Evolutionary conservation across 1,140 invertebrate species (phyloP), one percentile per base, ranked within the genome.

Genomic region (Akabosia matsudoensis): DNA sequence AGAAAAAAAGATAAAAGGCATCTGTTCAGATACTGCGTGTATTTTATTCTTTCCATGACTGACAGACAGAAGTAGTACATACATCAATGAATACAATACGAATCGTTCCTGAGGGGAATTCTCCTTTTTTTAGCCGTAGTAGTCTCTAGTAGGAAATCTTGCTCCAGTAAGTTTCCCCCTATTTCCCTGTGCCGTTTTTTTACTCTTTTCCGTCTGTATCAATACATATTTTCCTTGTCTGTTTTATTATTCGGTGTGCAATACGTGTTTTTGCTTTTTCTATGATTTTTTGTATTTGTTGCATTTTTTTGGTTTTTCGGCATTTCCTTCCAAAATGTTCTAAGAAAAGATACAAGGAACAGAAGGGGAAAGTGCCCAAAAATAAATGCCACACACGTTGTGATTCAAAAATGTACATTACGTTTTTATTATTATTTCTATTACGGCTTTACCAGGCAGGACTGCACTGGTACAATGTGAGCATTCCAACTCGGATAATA

Each of bases 31-130:
- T 67, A 30, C 24, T 30, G 14, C 7, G 31, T 67, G 10, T 61
- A 61, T 67, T 67, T 67, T 31, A 2, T 67, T 30, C 61, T 67
- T 31, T n/a, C n/a, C 26, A 30, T 61, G n/a, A n/a, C 54, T 24
- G 54, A 61, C 24, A 61, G 54, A 61, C 54, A 61, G 14, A 67
- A 67, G 28, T 30, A 67, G 61, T 67, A 67, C 61, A 67, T 31
- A 24, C 54, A 24, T 67, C 61, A 22, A 67, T 31, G 30, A 67
- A 31, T 30, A n/a, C n/a, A 61, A 61, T 14, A 67, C 28, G 61
- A 4, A 67, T 30, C 61, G 10, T 67, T 31, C 10, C 61, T 67
- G 26, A 30, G n/a, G 61, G 61, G 61, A 67, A 31, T 67, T 67
- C 31, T 30, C 10, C 54, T 56, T 31, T 13, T 67, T 67, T 67